phyloP scores from a whole-genome alignment of 2,113 vertebrate species.

The Chaetodon auriga region DNA sequence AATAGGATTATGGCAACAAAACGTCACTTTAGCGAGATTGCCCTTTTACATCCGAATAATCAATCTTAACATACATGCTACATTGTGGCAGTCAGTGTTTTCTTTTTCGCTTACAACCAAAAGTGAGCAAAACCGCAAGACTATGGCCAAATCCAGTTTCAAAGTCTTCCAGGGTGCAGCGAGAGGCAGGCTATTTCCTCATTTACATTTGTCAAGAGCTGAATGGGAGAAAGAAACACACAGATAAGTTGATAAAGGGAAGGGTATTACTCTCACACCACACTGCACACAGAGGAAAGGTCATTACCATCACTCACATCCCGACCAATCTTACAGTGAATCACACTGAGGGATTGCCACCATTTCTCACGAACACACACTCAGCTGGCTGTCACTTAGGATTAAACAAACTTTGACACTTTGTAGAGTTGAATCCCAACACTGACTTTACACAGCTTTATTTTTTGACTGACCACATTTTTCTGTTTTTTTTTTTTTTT shows the following conservation, averaged over 20 bases:
- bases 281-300: slow-evolving; percentile 73
- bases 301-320: slow-evolving; percentile 79
- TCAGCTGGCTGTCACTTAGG: slow-evolving; percentile 23
- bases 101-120: not conserved
- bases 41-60: not conserved
- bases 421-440: slow-evolving; percentile 1
- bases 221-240: slow-evolving; percentile 62
- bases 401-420: slow-evolving; percentile 22
- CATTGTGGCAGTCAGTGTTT: not conserved
- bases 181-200: slow-evolving; percentile 34
- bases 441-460: slow-evolving; percentile 7
- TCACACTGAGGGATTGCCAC: slow-evolving; percentile 65
- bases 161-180: not conserved
- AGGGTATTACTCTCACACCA: slow-evolving; percentile 68
- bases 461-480: not conserved
- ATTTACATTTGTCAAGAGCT: slow-evolving; percentile 73
- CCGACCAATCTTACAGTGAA: slow-evolving; percentile 60
- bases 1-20: slow-evolving; percentile 2
- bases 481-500: no score
- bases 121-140: not conserved
- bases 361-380: slow-evolving; percentile 56
- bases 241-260: slow-evolving; percentile 77
- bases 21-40: slow-evolving; percentile 5
- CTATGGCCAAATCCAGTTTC: slow-evolving; percentile 41
- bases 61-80: not conserved